Percentiles rank a stretch among this genome's conserved stretches.
Evolutionary conservation across 1,140 invertebrate species (phyloP).

Genomic region (Melipona quadrifasciata): DNA sequence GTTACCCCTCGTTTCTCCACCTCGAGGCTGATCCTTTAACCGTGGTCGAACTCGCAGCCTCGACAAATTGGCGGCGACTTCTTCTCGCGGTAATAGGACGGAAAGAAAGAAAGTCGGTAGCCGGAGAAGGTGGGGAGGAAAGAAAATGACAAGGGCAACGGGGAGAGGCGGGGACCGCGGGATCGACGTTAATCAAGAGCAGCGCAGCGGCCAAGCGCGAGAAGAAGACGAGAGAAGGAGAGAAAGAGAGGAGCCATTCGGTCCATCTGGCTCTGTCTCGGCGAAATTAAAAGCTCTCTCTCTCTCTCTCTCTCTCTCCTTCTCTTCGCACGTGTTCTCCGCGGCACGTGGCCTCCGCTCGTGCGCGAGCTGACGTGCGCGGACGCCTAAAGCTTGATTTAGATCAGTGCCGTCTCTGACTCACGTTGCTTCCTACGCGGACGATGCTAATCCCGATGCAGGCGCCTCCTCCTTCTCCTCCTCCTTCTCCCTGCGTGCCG

Average conservation of each 20-base stretch:
- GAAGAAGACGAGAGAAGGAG: too few relatives aligned
- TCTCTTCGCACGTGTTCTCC: conserved; percentile 18
- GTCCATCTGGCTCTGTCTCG: conserved; percentile 40
- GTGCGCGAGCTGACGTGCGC: conserved; percentile 23
- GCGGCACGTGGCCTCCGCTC: conserved; percentile 22
- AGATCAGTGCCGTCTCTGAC: background rate
- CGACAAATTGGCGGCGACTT: background rate
- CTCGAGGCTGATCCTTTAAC: background rate
- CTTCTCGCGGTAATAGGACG: background rate
- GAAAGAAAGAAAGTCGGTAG: background rate
- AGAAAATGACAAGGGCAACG: conserved; percentile 25
- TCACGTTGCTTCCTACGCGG: conserved; percentile 35
- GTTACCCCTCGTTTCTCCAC: background rate
- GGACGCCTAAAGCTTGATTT: conserved; percentile 26
- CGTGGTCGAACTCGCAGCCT: background rate
- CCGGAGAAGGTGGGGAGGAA: too few relatives aligned
- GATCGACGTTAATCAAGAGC: conserved; percentile 48
- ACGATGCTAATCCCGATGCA: conserved; percentile 20
- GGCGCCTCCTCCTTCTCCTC: too few relatives aligned
- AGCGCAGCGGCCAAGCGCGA: background rate
- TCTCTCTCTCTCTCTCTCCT: too few relatives aligned
- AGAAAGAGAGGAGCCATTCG: conserved; percentile 22
- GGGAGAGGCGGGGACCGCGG: background rate
- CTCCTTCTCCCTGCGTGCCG: background rate
- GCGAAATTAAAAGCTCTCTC: conserved; percentile 35